phyloP scores from a whole-genome alignment of 2,113 vertebrate species.

The Passer montanus region DNA sequence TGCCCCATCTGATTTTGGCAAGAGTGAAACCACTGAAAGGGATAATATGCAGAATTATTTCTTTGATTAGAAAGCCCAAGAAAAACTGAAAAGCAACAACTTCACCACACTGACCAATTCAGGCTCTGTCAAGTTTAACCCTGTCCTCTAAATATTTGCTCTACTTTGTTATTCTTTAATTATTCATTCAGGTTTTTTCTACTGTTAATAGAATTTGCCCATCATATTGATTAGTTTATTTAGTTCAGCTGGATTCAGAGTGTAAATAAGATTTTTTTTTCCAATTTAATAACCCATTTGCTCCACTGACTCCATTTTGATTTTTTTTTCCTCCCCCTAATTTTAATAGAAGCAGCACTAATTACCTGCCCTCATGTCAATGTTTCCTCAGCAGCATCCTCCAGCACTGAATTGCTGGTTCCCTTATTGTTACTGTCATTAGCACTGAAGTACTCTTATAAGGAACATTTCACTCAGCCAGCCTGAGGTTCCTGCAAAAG shows the following conservation, averaged over 20 bases:
- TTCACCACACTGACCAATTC: background rate
- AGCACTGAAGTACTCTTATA: slow-evolving; percentile 40
- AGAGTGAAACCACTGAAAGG: background rate
- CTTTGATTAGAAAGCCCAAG: background rate
- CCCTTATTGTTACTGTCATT: slow-evolving; percentile 30
- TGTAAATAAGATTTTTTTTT: slow-evolving; percentile 14
- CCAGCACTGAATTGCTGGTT: slow-evolving; percentile 4
- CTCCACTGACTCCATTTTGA: background rate
- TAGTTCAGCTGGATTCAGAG: slow-evolving; percentile 34
- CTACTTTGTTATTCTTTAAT: background rate
- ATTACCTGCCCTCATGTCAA: slow-evolving; percentile 52
- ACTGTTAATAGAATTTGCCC: slow-evolving; percentile 44
- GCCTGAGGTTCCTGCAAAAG: slow-evolving; percentile 48
- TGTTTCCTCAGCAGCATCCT: slow-evolving; percentile 29
- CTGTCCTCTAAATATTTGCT: slow-evolving; percentile 36
- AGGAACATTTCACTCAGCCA: slow-evolving; percentile 32
- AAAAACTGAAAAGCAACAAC: background rate
- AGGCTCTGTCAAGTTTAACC: background rate
- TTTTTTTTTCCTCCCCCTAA: background rate
- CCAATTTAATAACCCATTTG: slow-evolving; percentile 41
- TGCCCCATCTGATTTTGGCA: background rate
- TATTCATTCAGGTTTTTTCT: background rate
- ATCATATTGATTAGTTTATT: slow-evolving; percentile 55
- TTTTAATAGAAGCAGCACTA: slow-evolving; percentile 55
- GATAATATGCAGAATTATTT: background rate